A percentile compares a stretch with the other conserved stretches of the same genome.
These are phyloP conservation scores for Sorex fumeus DNA, from an alignment of 2,113 vertebrate species.

Conservation along the genomic window DNA sequence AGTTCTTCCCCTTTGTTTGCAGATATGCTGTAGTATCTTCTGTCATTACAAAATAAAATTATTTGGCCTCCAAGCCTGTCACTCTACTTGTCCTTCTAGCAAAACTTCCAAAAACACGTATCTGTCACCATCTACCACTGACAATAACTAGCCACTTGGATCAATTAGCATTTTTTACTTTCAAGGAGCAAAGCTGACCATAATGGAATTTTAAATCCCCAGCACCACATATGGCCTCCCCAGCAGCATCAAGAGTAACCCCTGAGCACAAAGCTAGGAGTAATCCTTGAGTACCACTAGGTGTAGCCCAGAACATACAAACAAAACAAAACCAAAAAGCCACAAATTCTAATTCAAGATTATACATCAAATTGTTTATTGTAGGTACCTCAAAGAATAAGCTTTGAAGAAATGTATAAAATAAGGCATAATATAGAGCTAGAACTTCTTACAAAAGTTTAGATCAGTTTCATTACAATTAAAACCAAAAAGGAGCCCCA, in stretches of 20 bases:
- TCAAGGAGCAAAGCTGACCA: slow-evolving; percentile 6
- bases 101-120: neutral
- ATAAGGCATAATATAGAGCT: neutral
- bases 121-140: neutral
- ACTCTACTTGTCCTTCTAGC: neutral
- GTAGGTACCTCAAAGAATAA: neutral
- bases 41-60: neutral
- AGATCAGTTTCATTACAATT: slow-evolving; percentile 56
- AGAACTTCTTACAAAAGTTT: neutral
- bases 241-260: too few relatives aligned
- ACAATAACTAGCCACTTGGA: neutral
- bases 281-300: too few relatives aligned
- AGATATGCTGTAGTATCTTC: neutral
- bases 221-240: neutral
- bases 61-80: neutral
- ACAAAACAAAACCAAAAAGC: neutral
- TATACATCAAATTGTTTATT: neutral
- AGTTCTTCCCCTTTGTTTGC: neutral
- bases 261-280: too few relatives aligned
- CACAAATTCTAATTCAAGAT: slow-evolving; percentile 21
- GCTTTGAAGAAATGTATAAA: slow-evolving; percentile 67
- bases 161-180: neutral
- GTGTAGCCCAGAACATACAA: neutral
- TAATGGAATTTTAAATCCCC: neutral
- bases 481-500: neutral